Evolutionary conservation across 2,888 invertebrate species (phyloP).

Genomic region (Ectemnius lituratus): DNA sequence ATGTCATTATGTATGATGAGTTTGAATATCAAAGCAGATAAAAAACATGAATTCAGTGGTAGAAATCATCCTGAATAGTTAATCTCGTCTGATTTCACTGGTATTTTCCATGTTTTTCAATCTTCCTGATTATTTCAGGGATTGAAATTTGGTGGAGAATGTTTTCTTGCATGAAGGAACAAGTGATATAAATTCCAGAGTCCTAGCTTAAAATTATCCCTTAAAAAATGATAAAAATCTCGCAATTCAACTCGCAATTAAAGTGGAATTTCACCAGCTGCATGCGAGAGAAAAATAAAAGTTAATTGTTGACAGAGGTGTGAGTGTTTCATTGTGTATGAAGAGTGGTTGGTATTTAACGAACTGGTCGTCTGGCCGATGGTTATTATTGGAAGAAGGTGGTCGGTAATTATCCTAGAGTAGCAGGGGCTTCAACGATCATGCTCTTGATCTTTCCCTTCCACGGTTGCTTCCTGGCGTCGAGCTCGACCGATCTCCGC

Average conservation of each 20-base stretch:
- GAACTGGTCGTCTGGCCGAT: neutral
- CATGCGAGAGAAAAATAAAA: neutral
- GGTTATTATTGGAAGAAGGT: slow-evolving; percentile 50
- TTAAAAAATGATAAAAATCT: too few relatives aligned
- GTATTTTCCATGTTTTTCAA: too few relatives aligned
- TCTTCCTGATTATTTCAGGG: too few relatives aligned
- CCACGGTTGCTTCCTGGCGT: slow-evolving; percentile 13
- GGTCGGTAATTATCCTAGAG: slow-evolving; percentile 60
- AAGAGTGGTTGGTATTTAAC: neutral
- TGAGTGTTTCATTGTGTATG: neutral
- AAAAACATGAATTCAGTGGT: too few relatives aligned
- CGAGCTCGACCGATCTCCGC: slow-evolving; percentile 28
- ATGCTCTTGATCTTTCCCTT: slow-evolving; percentile 12
- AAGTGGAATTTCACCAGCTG: slow-evolving; percentile 7
- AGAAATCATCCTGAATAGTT: too few relatives aligned
- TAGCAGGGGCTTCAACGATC: slow-evolving; percentile 26
- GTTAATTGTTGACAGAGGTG: neutral
- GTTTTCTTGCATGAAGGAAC: too few relatives aligned
- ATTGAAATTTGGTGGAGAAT: too few relatives aligned
- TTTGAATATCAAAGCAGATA: too few relatives aligned
- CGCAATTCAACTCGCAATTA: slow-evolving; percentile 1
- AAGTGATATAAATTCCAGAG: too few relatives aligned
- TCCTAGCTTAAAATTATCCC: too few relatives aligned
- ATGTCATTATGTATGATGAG: too few relatives aligned
- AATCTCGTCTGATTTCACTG: too few relatives aligned